These are phyloP conservation scores for Sula dactylatra DNA, from an alignment of 2,113 vertebrate genomes.

Conservation along the genomic window DNA sequence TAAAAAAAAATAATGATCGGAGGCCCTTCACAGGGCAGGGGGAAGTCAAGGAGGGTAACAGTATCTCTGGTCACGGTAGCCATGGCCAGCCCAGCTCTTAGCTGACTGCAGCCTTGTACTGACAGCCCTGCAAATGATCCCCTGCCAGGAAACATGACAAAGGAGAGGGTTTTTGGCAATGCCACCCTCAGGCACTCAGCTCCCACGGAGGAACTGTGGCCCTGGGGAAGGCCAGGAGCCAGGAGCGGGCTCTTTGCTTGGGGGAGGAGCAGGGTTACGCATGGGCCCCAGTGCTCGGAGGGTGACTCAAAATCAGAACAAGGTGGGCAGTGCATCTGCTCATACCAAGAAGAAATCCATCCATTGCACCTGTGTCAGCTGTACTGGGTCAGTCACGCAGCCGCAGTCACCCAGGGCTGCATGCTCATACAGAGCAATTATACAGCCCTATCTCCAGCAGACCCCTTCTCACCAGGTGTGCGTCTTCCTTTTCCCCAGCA, in stretches of 20 bases:
- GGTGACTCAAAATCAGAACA: neutral
- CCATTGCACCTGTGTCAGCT: neutral
- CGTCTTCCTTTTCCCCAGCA: neutral
- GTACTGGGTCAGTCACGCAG: rapidly evolving
- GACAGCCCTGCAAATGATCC: neutral
- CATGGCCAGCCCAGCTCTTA: neutral
- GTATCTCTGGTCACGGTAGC: rapidly evolving
- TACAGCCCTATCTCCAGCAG: neutral
- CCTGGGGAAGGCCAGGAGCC: neutral
- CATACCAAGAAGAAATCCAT: neutral
- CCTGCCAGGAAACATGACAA: neutral
- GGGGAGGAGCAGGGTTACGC: neutral
- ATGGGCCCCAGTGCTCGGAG: rapidly evolving
- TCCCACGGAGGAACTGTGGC: neutral
- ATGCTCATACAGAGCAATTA: neutral
- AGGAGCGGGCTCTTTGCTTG: neutral
- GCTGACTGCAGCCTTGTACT: neutral
- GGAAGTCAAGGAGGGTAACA: neutral
- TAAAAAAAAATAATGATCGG: rapidly evolving
- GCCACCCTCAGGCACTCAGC: neutral
- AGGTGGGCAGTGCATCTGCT: neutral
- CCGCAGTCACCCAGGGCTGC: rapidly evolving
- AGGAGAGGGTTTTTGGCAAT: neutral
- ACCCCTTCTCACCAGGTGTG: neutral
- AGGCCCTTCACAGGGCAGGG: neutral